Percentiles rank a stretch among this genome's conserved stretches.
phyloP scores from a whole-genome alignment of 2,113 vertebrate species.

The human (Homo sapiens) region GRCh38 chr18:6708501-6709000 shows the following conservation, averaged over 20 bases:
- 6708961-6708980: not conserved
- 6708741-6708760: not conserved
- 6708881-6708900: not conserved
- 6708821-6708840: not conserved
- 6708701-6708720: not conserved
- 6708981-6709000: constrained; percentile 13
- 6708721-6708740: not conserved
- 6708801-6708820: not conserved
- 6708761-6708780: not conserved
- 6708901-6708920: not conserved
- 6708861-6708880: not conserved
- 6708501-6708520: not conserved
- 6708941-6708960: not conserved
- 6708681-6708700: not conserved
- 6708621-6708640: not conserved
- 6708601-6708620: not conserved
- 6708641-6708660: not conserved
- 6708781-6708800: not conserved
- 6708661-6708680: not conserved
- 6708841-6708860: not conserved
- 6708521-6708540: not conserved
- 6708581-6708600: not conserved
- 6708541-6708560: not conserved
- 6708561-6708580: not conserved
- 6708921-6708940: not conserved